Conservation (phyloP, 2,797 vertebrate species). For the Sebastes dallii region DNA sequence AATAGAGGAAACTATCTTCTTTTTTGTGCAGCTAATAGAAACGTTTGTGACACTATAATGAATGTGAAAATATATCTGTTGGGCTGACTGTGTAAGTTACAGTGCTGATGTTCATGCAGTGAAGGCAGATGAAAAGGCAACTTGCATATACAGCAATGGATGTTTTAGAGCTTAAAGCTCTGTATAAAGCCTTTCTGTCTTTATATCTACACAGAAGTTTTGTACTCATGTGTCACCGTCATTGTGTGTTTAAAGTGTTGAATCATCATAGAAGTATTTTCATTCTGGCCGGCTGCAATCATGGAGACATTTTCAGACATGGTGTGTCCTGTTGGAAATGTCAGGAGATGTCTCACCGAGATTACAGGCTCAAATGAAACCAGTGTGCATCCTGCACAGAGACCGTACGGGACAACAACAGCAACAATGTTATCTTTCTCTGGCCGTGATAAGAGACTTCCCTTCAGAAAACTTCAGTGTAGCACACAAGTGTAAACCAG, state of each 20-base stretch:
- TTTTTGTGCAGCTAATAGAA: not conserved
- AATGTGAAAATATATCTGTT: not conserved
- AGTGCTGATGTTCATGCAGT: not conserved
- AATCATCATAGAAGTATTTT: conserved; percentile 24
- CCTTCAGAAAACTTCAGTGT: conserved; percentile 12
- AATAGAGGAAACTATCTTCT: not conserved
- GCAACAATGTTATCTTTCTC: conserved; percentile 54
- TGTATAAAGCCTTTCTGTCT: not conserved
- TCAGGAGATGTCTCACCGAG: conserved; percentile 57
- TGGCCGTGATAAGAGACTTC: conserved; percentile 11
- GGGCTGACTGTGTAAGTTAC: not conserved
- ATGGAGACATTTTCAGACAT: conserved; percentile 25
- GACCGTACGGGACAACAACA: not conserved
- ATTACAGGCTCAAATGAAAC: conserved; percentile 32
- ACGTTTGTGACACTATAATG: not conserved
- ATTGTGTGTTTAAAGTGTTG: conserved; percentile 11
- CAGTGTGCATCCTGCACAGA: not conserved
- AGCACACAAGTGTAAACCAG: conserved; percentile 18
- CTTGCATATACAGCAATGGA: not conserved
- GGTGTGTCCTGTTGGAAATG: conserved; percentile 31
- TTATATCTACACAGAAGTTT: not conserved
- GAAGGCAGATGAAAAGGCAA: not conserved
- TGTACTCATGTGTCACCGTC: not conserved
- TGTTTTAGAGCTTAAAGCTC: not conserved
- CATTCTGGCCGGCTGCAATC: conserved; percentile 21